A percentile compares a stretch with the other conserved stretches of the same genome.
Conservation (phyloP, 2,113 vertebrate species). For the Lanius ludovicianus region DNA sequence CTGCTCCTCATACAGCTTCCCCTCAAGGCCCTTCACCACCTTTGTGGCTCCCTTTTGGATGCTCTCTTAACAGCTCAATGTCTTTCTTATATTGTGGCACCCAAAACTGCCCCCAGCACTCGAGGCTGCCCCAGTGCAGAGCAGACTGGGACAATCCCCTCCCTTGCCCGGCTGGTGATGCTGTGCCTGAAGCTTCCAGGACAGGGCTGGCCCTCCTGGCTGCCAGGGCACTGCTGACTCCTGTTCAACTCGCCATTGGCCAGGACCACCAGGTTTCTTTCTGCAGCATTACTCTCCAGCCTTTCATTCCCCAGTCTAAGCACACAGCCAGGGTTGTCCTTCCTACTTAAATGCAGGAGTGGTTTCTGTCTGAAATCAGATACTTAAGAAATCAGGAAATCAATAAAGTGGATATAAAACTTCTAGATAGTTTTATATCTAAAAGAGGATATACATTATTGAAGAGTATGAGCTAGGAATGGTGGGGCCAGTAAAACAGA, state of each 20-base stretch:
- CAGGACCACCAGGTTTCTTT: background rate
- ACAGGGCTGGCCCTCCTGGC: background rate
- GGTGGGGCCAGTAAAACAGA: background rate
- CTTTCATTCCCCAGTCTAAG: background rate
- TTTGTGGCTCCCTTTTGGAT: rapidly evolving
- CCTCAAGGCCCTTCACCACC: background rate
- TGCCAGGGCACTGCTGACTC: background rate
- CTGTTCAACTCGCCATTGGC: rapidly evolving
- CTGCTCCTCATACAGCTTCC: rapidly evolving
- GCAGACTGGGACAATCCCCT: background rate
- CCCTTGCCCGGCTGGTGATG: rapidly evolving
- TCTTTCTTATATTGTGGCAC: background rate
- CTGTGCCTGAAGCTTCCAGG: background rate
- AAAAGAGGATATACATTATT: background rate
- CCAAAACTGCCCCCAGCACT: background rate
- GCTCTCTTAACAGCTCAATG: background rate
- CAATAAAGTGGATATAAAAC: background rate
- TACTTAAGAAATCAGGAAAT: background rate
- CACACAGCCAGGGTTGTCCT: background rate
- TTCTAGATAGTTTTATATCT: background rate
- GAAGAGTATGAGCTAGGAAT: background rate
- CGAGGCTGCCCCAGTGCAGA: rapidly evolving
- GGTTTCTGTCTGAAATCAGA: background rate
- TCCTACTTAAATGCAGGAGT: background rate
- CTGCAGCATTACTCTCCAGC: rapidly evolving